Conservation (phyloP, 1,140 invertebrate genomes). For the Drosophila baimaii region DNA sequence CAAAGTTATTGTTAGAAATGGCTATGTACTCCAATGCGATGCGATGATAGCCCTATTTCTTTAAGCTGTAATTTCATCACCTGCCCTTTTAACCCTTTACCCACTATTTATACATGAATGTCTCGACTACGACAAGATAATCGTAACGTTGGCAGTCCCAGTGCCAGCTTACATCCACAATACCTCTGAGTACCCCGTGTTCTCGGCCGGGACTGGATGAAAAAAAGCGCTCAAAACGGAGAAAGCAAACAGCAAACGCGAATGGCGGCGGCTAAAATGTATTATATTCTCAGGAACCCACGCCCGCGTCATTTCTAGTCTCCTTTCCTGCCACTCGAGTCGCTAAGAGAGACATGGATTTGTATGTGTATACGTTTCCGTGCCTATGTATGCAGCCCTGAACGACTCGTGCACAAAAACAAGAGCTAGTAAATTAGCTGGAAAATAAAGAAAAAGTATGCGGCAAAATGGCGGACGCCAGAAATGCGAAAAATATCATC, state of each 20-base stretch:
- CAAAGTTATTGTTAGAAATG: neutral
- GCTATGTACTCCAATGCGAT: neutral
- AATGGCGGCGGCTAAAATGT: constrained; percentile 73
- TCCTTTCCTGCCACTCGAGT: constrained; percentile 47
- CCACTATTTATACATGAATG: neutral
- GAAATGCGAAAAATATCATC: constrained; percentile 63
- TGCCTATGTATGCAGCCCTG: constrained; percentile 24
- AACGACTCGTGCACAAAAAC: constrained; percentile 64
- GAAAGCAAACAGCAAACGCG: constrained; percentile 78
- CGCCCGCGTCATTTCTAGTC: constrained; percentile 39
- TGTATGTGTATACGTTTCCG: constrained; percentile 41
- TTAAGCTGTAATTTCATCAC: neutral
- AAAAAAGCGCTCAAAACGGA: constrained; percentile 38
- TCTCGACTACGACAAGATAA: neutral
- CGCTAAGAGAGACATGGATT: constrained; percentile 72
- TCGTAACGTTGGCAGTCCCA: constrained; percentile 2
- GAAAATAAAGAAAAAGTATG: constrained; percentile 76
- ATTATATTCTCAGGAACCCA: constrained; percentile 71
- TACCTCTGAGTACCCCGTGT: constrained; percentile 26
- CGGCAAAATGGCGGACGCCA: constrained; percentile 78
- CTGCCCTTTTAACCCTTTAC: neutral
- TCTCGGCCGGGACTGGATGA: constrained; percentile 11
- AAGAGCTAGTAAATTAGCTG: constrained; percentile 81
- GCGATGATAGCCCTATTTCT: neutral
- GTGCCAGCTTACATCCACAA: constrained; percentile 21